Evolutionary conservation across 2,797 vertebrate species (phyloP).

Genomic region (Sebastes paucispinis): DNA sequence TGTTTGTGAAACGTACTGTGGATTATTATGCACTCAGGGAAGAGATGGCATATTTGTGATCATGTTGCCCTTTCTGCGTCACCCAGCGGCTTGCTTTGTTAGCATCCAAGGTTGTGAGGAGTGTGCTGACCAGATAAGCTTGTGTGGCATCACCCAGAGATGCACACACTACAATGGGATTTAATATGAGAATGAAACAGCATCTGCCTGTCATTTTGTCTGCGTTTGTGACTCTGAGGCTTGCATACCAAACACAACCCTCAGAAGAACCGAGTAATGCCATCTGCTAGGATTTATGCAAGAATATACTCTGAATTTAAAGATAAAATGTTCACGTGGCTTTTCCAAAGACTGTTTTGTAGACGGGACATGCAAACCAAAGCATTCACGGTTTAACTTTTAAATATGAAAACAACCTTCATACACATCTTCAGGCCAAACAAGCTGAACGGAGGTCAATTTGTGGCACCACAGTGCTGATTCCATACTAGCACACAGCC

Average conservation of each 20-base stretch:
- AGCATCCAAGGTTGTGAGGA: conserved; percentile 44
- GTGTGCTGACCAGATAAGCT: conserved; percentile 64
- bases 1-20: conserved; percentile 41
- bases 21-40: conserved; percentile 41
- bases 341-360: conserved; percentile 1
- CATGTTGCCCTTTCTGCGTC: conserved; percentile 40
- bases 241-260: conserved; percentile 22
- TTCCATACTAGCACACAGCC: neutral
- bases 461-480: neutral
- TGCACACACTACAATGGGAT: conserved; percentile 44
- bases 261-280: conserved; percentile 13
- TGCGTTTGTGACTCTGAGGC: conserved; percentile 8
- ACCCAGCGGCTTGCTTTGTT: conserved; percentile 49
- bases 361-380: neutral
- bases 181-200: conserved; percentile 41
- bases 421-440: conserved; percentile 13
- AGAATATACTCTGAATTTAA: conserved; percentile 2
- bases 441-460: conserved; percentile 19
- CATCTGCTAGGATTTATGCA: conserved; percentile 26
- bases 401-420: conserved; percentile 10
- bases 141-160: conserved; percentile 43
- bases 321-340: neutral
- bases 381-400: conserved; percentile 17
- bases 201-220: conserved; percentile 31
- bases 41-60: conserved; percentile 55